Base-by-base conservation (phyloP, 2,113 vertebrate genomes). In the Pica pica region DNA sequence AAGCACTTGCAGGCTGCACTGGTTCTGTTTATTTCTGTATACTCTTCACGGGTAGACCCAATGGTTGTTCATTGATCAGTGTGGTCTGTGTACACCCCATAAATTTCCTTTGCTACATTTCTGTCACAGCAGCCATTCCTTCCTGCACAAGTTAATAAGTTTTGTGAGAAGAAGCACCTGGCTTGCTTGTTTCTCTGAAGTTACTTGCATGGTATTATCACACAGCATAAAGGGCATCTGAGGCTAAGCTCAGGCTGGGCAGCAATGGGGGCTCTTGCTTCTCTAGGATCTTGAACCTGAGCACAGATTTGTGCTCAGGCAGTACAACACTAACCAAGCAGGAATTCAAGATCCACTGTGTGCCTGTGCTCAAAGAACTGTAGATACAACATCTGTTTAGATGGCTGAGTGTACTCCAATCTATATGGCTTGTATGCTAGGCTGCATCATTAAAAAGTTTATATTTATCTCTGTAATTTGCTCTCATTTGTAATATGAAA, bases 21-120 rank as follows among this genome's bases (percentile, higher is more conserved):
- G 24, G 4, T 57, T 80, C n/a, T 41, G 1, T 61, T 81, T 65
- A 75, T 68, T 83, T 44, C 57, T 37, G 7, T 44, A 3, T 68
- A 28, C 50, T 68, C 16, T 69, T 47, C 55, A 33, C 1, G 5
- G 42, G 22, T 2, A 1, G 13, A 77, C 28, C 35, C 61, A 56
- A 9, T 1, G 2, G 16, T 1, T 67, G 6, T 55, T 71, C 13
- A 33, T 22, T 39, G 41, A 31, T 56, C 12, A 33, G 0, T 20
- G 9, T 8, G 10, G 31, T 44, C 67, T 65, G 16, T 31, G 26
- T n/a, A n/a, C 10, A 50, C 13, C 13, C 21, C 2, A 1, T 19
- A n/a, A 8, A 8, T 67, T 89, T 69, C 12, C 14, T 82, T 74
- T 70, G 22, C n/a, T 30, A 3, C 3, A 2, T 69, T 77, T 44